Conservation (phyloP, 2,113 vertebrate genomes). For the Trematomus loennbergii region DNA sequence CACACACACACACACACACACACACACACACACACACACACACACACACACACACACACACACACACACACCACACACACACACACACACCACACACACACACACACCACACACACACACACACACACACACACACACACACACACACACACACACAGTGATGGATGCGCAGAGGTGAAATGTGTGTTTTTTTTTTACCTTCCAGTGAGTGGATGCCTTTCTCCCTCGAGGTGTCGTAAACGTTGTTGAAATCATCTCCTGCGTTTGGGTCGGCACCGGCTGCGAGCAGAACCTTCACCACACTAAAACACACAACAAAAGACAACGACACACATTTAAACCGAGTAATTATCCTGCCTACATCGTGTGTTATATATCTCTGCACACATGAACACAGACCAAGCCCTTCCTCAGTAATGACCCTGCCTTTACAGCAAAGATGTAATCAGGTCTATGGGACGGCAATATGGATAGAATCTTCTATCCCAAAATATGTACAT, state of each 20-base stretch:
- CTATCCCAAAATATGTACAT: not conserved
- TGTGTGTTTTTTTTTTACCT: slow-evolving; percentile 82
- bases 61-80: too few relatives aligned
- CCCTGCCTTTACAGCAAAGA: not conserved
- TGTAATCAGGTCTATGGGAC: not conserved
- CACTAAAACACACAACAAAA: slow-evolving; percentile 77
- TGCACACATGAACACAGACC: not conserved
- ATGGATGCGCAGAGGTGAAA: not conserved
- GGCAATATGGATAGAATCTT: not conserved
- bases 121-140: too few relatives aligned
- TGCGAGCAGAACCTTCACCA: slow-evolving; percentile 89
- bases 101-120: slow-evolving; percentile 33
- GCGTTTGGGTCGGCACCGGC: slow-evolving; percentile 92
- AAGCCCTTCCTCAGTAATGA: not conserved
- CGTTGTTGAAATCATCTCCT: slow-evolving; percentile 94
- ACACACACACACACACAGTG: too few relatives aligned
- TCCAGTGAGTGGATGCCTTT: slow-evolving; percentile 94
- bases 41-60: slow-evolving; percentile 33
- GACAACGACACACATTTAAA: slow-evolving; percentile 22
- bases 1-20: too few relatives aligned
- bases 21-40: slow-evolving; percentile 33
- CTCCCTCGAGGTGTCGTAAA: slow-evolving; percentile 92
- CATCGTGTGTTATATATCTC: not conserved
- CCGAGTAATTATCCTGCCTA: not conserved
- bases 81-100: slow-evolving; percentile 34